Percentiles rank a stretch among this genome's conserved stretches.
Evolutionary conservation across 2,888 invertebrate species (phyloP).

Genomic region (Hymenopus coronatus): DNA sequence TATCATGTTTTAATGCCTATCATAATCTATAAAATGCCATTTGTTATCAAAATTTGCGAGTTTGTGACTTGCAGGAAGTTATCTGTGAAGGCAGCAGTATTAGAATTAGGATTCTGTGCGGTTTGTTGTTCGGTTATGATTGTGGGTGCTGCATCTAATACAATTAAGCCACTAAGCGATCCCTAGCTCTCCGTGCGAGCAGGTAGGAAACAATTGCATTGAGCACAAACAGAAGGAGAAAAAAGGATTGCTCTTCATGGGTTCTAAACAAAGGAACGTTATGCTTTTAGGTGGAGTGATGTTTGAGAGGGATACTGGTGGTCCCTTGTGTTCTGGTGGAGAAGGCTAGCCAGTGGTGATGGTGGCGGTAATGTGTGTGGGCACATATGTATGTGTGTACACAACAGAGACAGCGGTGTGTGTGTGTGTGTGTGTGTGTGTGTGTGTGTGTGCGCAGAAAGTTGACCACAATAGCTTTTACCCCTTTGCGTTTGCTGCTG

Average conservation of each 20-base stretch:
- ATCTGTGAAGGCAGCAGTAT: too few relatives aligned
- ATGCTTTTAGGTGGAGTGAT: not conserved
- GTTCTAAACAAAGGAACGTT: not conserved
- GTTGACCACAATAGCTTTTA: slow-evolving; percentile 23
- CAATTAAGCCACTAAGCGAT: not conserved
- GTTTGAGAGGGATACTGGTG: not conserved
- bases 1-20: too few relatives aligned
- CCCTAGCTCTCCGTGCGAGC: not conserved
- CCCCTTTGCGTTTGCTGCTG: slow-evolving; percentile 21
- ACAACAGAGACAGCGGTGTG: not conserved
- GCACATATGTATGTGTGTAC: not conserved
- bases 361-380: not conserved
- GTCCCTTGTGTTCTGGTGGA: not conserved
- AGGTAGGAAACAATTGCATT: not conserved
- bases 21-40: too few relatives aligned
- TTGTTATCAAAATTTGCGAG: too few relatives aligned
- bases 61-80: too few relatives aligned
- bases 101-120: too few relatives aligned
- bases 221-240: not conserved
- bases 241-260: not conserved
- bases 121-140: too few relatives aligned
- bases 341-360: not conserved
- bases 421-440: not conserved
- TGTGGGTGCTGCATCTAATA: not conserved
- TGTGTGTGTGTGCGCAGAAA: not conserved